Conservation (phyloP, 2,797 vertebrate genomes). For the Podargus strigoides region DNA sequence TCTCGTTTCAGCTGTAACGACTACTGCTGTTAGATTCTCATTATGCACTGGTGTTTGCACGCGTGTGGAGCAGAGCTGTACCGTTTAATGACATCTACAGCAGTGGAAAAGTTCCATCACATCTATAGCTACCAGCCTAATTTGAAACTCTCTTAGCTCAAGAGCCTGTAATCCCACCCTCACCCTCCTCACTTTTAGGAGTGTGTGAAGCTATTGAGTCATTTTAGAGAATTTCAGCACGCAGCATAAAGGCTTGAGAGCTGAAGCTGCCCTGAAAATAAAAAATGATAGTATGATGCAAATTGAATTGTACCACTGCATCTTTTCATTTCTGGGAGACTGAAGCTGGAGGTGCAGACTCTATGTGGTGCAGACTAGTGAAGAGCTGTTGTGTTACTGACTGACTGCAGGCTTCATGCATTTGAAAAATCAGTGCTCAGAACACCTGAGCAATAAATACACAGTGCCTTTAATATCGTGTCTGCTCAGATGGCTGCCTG, state of each 20-base stretch:
- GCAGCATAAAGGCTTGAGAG: not conserved
- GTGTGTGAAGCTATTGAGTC: rapidly evolving
- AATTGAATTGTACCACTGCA: not conserved
- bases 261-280: not conserved
- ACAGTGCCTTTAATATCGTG: not conserved
- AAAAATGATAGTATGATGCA: not conserved
- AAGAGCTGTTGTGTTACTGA: not conserved
- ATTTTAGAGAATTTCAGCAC: not conserved
- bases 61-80: not conserved
- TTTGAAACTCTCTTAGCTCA: not conserved
- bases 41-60: not conserved
- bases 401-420: not conserved
- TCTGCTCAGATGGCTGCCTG: not conserved
- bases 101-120: not conserved
- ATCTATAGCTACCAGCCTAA: not conserved
- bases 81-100: not conserved
- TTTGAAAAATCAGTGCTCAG: not conserved
- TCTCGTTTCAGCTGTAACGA: not conserved
- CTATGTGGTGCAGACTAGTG: not conserved
- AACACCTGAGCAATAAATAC: not conserved
- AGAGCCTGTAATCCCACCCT: not conserved
- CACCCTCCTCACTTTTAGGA: not conserved
- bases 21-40: not conserved
- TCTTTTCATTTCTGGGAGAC: not conserved
- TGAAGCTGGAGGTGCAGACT: not conserved